Base-by-base conservation (phyloP, 2,113 vertebrate species). In the Oceanodroma tethys region DNA sequence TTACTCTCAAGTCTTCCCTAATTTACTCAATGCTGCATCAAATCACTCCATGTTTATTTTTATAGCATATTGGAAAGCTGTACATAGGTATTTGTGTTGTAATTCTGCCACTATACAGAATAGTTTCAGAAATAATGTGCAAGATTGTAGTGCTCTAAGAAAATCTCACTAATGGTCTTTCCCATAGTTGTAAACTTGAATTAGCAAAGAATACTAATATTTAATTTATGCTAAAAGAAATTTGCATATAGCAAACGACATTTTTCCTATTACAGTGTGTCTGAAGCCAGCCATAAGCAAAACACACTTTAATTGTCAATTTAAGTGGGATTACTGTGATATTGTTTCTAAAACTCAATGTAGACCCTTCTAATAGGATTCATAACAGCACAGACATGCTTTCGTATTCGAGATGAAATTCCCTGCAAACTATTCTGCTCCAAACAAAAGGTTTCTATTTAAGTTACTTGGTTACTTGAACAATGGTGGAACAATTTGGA, bases 251-350 rank as follows among this genome's bases (percentile, higher is more conserved):
- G 56, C 30, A 95, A 96, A 93, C 3, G 2, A 79, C 56, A 80
- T 89, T 89, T 94, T 86, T 56, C 36, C 58, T 73, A 93, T 95
- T 93, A 89, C 36, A 50, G 21, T 52, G 17, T 66, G 17, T 96
- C 85, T 93, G 86, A 94, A 95, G 17, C 27, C 76, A 97, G 60
- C 15, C 81, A 89, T 55, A 86, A 95, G 83, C 29, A 87, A 95
- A 81, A 75, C 8, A 81, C 40, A 70, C 17, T 94, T 91, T 93
- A 95, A 95, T 96, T 97, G 86, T 87, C 83, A 85, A 76, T 95
- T 94, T 95, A 94, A 96, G 43, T 85, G 52, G 38, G 48, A 91
- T 94, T 86, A 81, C 65, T 58, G 22, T 53, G 58, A 70, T 76
- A 93, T 38, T 56, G 81, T 62, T 97, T 91, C 73, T 81, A 86